Evolutionary conservation across 2,888 invertebrate genomes (phyloP).

Genomic region (Macrophya annulata): DNA sequence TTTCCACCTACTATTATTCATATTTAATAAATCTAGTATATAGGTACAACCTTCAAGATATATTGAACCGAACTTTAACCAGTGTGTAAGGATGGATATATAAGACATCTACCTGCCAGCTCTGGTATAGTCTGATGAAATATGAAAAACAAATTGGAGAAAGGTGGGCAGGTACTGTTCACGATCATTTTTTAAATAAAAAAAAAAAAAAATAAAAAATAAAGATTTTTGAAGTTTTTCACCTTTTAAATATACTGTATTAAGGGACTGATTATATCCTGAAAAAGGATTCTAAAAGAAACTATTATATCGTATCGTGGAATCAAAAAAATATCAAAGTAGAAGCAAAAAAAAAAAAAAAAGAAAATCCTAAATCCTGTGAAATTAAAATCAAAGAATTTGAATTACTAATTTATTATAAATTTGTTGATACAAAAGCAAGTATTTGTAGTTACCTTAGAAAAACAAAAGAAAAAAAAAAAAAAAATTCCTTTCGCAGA

Average conservation of each 20-base stretch:
- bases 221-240: not conserved
- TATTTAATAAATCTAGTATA: not conserved
- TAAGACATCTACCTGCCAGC: not conserved
- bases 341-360: not conserved
- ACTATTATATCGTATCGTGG: not conserved
- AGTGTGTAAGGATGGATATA: not conserved
- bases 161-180: not conserved
- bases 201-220: too few species aligned
- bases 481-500: not conserved
- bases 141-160: constrained; percentile 22
- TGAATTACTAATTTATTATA: not conserved
- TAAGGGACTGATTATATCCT: not conserved
- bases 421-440: not conserved
- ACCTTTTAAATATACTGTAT: not conserved
- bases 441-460: not conserved
- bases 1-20: not conserved
- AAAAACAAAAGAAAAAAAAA: not conserved
- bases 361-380: not conserved
- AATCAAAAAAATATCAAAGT: not conserved
- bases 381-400: not conserved
- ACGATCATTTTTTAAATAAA: not conserved
- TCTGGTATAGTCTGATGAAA: not conserved
- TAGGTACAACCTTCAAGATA: not conserved
- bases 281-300: not conserved
- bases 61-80: not conserved